Evolutionary conservation across 2,113 vertebrate genomes (phyloP), one percentile per base, ranked within the genome.

Genomic region (Cranoglanis bouderius): DNA sequence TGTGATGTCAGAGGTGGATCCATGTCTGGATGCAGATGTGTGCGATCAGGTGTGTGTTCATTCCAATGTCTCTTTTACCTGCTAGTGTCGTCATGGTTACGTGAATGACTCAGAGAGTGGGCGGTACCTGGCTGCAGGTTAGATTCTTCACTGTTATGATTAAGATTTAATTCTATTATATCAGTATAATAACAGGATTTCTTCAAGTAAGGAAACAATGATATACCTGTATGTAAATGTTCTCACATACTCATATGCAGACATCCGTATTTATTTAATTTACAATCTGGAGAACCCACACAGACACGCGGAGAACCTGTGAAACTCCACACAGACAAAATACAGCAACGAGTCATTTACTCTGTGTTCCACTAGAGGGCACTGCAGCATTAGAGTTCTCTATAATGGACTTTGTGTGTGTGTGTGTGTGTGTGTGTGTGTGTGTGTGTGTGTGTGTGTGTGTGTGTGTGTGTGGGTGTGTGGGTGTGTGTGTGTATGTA

Each of bases 11-110:
- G 96, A 96, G 72, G 88, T 95, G 0, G 90, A 96, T 72, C 0
- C 24, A 3, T 96, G 96, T 83, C 92, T 96, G 75, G 94, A 94
- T n/a, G 78, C 21, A 0, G 96, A 96, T 10, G 82, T 93, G 26
- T 96, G 96, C 65, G 94, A 95, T 87, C 96, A 96, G 91, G 78
- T 93, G 40, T 96, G 96, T 86, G 85, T 94, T 65, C 84, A 87
- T 84, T 40, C 35, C 0, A 95, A 95, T 0, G 81, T 85, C 72
- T 94, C 89, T 77, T n/a, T 93, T 53, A 85, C 86, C 74, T 96
- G 96, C 61, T 92, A 91, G 51, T 96, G 96, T 80, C 85, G 83
- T 0, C n/a, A 93, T 26, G 95, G 94, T 0, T 96, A 96, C 90
- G 51, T 46, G 38, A 91, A 86, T 88, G 90, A 85, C 18, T 89